Conservation (phyloP, 2,797 vertebrate genomes). For the Cryptoblepharus egeriae region DNA sequence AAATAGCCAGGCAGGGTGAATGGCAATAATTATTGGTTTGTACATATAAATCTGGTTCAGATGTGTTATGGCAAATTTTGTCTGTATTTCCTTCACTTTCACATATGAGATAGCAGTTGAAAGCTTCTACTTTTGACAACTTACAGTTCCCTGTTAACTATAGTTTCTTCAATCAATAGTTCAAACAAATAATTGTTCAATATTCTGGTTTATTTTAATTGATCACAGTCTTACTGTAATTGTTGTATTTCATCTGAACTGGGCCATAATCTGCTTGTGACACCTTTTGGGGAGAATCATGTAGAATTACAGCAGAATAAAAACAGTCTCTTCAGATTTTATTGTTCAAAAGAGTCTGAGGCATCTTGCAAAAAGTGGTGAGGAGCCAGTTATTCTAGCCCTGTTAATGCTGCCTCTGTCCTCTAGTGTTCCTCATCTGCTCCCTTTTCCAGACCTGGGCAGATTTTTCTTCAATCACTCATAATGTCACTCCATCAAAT, state of each 20-base stretch:
- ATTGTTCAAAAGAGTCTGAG: background rate
- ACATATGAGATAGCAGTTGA: too few species aligned
- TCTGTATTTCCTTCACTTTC: too few species aligned
- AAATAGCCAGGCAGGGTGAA: background rate
- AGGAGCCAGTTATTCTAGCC: too few species aligned
- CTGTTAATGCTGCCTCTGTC: too few species aligned
- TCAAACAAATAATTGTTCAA: too few species aligned
- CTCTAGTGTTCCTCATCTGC: background rate
- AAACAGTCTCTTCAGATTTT: background rate
- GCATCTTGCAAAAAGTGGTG: background rate
- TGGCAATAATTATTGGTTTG: background rate
- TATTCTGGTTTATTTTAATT: too few species aligned
- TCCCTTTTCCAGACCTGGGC: background rate
- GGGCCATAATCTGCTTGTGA: background rate
- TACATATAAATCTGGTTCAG: background rate
- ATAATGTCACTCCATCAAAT: background rate
- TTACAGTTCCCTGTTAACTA: too few species aligned
- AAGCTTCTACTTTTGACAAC: too few species aligned
- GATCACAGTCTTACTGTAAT: too few species aligned
- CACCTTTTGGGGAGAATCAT: background rate
- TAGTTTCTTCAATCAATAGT: too few species aligned
- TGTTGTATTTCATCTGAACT: too few species aligned
- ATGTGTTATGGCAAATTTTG: background rate
- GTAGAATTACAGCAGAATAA: too few species aligned
- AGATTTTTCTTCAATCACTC: background rate